Evolutionary conservation across 2,113 vertebrate species (phyloP).

Genomic region (Tamias sibiricus): DNA sequence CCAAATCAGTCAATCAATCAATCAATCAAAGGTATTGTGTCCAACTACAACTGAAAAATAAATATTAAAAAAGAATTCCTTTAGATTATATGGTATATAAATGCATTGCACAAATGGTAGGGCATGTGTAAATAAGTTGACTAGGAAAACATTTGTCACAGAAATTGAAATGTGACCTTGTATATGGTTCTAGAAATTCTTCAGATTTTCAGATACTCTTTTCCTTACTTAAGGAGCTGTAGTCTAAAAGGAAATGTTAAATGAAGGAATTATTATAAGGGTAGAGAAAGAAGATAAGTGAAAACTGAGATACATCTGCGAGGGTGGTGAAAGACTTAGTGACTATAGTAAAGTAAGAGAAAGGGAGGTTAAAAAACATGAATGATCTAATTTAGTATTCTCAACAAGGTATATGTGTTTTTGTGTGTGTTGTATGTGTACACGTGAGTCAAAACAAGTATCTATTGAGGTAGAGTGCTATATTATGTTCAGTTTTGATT

Average conservation of each 20-base stretch:
- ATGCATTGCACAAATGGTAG: background rate
- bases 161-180: background rate
- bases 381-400: background rate
- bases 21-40: no score
- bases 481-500: background rate
- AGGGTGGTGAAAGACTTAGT: background rate
- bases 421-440: background rate
- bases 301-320: background rate
- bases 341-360: background rate
- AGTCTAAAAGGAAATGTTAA: background rate
- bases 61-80: no score
- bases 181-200: background rate
- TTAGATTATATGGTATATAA: background rate
- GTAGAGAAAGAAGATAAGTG: background rate
- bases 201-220: background rate
- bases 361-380: background rate
- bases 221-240: background rate
- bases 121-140: background rate
- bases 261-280: background rate
- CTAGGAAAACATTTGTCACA: background rate
- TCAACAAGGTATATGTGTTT: background rate
- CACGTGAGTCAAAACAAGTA: background rate
- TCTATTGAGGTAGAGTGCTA: background rate
- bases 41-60: no score
- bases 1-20: no score